A percentile compares a stretch with the other conserved stretches of the same genome.
Conservation (phyloP, 2,888 invertebrate species). For the Pseudococcus viburni region DNA sequence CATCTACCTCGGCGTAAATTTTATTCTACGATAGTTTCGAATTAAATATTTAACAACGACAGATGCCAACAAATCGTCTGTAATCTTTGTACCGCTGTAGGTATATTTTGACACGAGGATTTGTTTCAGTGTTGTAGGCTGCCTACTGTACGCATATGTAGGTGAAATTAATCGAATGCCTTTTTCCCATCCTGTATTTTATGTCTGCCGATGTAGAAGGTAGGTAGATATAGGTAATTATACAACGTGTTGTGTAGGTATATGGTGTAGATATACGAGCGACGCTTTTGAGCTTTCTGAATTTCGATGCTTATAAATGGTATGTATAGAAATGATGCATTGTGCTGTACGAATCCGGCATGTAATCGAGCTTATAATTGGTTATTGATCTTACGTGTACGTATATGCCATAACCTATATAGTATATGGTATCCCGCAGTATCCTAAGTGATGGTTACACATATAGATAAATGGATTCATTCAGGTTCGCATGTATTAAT, state of each 20-base stretch:
- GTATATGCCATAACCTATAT: not conserved
- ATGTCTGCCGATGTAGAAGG: not conserved
- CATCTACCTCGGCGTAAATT: not conserved
- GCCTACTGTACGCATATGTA: not conserved
- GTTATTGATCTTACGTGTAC: constrained; percentile 14
- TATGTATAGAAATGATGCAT: constrained; percentile 11
- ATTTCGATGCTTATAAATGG: constrained; percentile 30
- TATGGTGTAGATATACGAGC: not conserved
- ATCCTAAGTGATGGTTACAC: not conserved
- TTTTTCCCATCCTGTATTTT: not conserved
- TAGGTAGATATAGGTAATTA: not conserved
- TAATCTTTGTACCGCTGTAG: not conserved
- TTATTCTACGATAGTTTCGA: not conserved
- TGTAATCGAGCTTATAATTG: constrained; percentile 42
- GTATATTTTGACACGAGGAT: constrained; percentile 31
- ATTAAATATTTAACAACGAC: not conserved
- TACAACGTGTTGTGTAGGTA: too few species aligned
- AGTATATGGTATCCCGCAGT: not conserved
- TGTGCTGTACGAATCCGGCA: constrained; percentile 23
- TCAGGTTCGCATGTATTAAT: not conserved
- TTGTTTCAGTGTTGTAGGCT: not conserved
- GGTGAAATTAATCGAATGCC: constrained; percentile 18
- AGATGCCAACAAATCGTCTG: not conserved
- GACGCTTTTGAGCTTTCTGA: constrained; percentile 23
- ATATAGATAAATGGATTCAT: not conserved